These are phyloP conservation scores for Poeciliopsis infans DNA, from an alignment of 2,797 vertebrate genomes.

Conservation along the genomic window DNA sequence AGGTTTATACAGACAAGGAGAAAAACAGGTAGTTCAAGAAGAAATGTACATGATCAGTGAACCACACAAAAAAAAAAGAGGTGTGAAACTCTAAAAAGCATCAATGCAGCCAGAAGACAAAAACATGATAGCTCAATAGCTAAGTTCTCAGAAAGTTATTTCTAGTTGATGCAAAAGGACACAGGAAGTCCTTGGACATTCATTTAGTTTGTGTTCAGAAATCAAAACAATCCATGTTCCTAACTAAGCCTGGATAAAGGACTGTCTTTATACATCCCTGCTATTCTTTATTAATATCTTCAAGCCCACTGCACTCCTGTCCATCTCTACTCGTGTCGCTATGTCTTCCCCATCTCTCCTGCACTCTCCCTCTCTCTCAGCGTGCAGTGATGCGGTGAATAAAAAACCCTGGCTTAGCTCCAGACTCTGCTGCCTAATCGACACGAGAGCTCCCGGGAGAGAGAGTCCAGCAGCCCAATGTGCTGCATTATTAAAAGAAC, in stretches of 20 bases:
- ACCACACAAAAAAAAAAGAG: neutral
- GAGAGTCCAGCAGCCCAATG: slow-evolving; percentile 64
- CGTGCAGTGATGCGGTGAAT: slow-evolving; percentile 73
- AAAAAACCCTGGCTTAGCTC: slow-evolving; percentile 65
- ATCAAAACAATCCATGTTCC: neutral
- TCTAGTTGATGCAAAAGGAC: slow-evolving; percentile 27
- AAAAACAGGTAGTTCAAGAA: slow-evolving; percentile 28
- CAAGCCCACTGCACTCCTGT: slow-evolving; percentile 38
- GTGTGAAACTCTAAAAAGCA: neutral
- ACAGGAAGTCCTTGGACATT: slow-evolving; percentile 21
- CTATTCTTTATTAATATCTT: slow-evolving; percentile 49
- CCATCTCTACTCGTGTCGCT: slow-evolving; percentile 50
- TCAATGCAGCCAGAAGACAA: neutral
- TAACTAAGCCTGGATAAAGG: slow-evolving; percentile 31
- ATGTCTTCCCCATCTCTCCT: slow-evolving; percentile 60
- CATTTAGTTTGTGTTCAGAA: neutral
- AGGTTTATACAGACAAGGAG: slow-evolving; percentile 25
- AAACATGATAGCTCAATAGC: neutral
- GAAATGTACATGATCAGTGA: slow-evolving; percentile 2
- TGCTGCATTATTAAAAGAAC: slow-evolving; percentile 78
- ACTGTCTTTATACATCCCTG: slow-evolving; percentile 17
- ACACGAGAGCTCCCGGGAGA: slow-evolving; percentile 73
- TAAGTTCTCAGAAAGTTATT: slow-evolving; percentile 28
- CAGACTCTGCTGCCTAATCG: slow-evolving; percentile 74
- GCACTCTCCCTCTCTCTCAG: slow-evolving; percentile 29